Percentiles rank a stretch among this genome's conserved stretches.
Conservation (phyloP, 2,888 invertebrate species). For the Acrobasis repandana region DNA sequence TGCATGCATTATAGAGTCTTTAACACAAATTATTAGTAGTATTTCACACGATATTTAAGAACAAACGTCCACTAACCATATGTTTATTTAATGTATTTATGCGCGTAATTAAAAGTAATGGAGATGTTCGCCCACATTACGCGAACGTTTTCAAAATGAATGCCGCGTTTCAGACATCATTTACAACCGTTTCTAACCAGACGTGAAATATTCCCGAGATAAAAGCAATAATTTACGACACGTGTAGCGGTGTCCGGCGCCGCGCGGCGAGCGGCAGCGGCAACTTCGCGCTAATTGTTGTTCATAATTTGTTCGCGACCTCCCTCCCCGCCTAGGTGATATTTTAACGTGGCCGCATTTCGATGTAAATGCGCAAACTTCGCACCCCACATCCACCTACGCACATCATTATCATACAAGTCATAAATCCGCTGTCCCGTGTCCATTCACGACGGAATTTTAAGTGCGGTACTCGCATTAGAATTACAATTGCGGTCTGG, state of each 20-base stretch:
- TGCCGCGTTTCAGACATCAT: constrained; percentile 30
- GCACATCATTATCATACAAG: constrained; percentile 69
- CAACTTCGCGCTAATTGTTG: constrained; percentile 68
- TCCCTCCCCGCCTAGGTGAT: constrained; percentile 60
- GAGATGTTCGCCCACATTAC: constrained; percentile 19
- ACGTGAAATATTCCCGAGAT: constrained; percentile 36
- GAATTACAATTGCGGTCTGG: constrained; percentile 38
- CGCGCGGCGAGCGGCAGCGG: constrained; percentile 36
- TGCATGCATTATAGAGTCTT: neutral
- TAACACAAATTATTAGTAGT: constrained; percentile 3
- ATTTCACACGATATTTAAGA: constrained; percentile 12
- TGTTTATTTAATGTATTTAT: constrained; percentile 14
- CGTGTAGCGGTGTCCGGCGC: constrained; percentile 36
- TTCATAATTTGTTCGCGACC: constrained; percentile 66
- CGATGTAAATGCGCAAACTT: constrained; percentile 75
- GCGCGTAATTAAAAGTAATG: constrained; percentile 17
- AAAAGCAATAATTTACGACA: constrained; percentile 43
- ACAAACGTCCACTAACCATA: constrained; percentile 13
- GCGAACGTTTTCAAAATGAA: constrained; percentile 29
- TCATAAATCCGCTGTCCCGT: constrained; percentile 57
- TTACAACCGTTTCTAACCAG: constrained; percentile 30
- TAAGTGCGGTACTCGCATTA: constrained; percentile 43
- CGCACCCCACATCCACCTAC: constrained; percentile 56
- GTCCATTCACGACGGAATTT: constrained; percentile 52
- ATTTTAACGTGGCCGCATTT: constrained; percentile 70